Base-by-base conservation (phyloP, 2,113 vertebrate species). In the Ornithorhynchus anatinus region DNA sequence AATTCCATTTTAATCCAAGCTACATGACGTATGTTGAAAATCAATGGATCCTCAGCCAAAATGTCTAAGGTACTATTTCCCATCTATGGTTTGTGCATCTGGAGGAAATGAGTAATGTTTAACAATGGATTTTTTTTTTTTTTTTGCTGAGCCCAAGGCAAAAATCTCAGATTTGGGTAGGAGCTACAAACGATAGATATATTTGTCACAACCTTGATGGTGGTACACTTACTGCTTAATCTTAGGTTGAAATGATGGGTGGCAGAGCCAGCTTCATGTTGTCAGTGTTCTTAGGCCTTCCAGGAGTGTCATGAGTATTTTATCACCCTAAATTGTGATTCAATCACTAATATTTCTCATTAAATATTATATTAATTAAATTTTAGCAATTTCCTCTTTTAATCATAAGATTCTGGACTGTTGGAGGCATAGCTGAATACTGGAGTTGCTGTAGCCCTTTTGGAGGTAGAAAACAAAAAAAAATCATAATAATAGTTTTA, bases 171-270 rank as follows among this genome's bases (percentile, higher is more conserved):
- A 69, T 79, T 90, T 81, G 84, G 82, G 80, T 84, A 88, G 23
- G 7, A 72, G 64, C 88, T 87, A 86, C 82, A 77, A 62, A 89
- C 82, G 89, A 90, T 72, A 90, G 86, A 85, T 92, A 88, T 88
- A 88, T 89, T 90, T 93, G 85, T 92, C 88, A 90, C 68, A 61
- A 80, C 72, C 36, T 84, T 85, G 80, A 90, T 85, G 79, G 47
- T 53, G 50, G 63, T 25, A 58, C 77, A 59, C 81, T 81, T 85
- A 90, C 84, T 88, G 65, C 83, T 89, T 72, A 83, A 82, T 80
- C 80, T 84, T 72, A 82, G 50, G 84, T 82, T 47, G 66, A 79
- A 83, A 72, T 79, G 82, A 86, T 45, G 72, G 67, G 20, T 27
- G 31, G 17, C n/a, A 57, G 33, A 65, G 72, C 60, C 66, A 89